Base-by-base conservation (phyloP, 2,797 vertebrate species). In the Oreochromis grahami region DNA sequence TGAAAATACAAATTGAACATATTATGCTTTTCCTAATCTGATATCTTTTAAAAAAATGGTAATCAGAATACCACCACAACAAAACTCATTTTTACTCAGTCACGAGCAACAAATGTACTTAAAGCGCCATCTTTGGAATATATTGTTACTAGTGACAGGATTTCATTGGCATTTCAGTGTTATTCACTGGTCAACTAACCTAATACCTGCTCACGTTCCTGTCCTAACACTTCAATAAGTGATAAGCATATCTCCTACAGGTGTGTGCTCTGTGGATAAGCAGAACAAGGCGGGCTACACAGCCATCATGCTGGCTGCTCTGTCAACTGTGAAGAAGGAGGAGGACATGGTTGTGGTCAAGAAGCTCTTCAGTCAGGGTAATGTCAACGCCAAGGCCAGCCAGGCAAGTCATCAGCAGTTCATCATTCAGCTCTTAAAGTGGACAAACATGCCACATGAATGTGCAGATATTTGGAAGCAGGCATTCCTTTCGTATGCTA, bases 201-300 rank as follows among this genome's bases (percentile, higher is more conserved):
- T 6, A 45, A 2, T 48, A 32, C 19, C 34, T 14, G 19, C 29
- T 58, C 5, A 58, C 15, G 0, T 8, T n/a, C 12, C 21, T 58
- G 5, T 24, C 14, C 26, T 24, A 8, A 41, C 19, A 9, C 45
- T 50, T 52, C 24, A 52, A 32, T 52, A 36, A 21, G 21, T 5
- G 1, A 9, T 26, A 84, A 79, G 60, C 12, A 6, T 83, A 48
- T 68, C 70, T 21, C 34, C 58, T 79, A 0, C 94, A 99, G 98
- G 95, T 7, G 94, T 97, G 88, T 98, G 98, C 56, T 94, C 96
- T 0, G 97, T 98, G 78, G 97, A 99, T 87, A 95, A 97, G 86
- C 98, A 98, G 96, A 99, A 99, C 90, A 98, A 98, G 92, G 98
- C 98, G 0, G 98, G 98, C 32, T 99, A 99, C 92, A 99, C 98